A percentile compares a stretch with the other conserved stretches of the same genome.
phyloP scores from a whole-genome alignment of 1,140 invertebrate species.

The Delia radicum region DNA sequence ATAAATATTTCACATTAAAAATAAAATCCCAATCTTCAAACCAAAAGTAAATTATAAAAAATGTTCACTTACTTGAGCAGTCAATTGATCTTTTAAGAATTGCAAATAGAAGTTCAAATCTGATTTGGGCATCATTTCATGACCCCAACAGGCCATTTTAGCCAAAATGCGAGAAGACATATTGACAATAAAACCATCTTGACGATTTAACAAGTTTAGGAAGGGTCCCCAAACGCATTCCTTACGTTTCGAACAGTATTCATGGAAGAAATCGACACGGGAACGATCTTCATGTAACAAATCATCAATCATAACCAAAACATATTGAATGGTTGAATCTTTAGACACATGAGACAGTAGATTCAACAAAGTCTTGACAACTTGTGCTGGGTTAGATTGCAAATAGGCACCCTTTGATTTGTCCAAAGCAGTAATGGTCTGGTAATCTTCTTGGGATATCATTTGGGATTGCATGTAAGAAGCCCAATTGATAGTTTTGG shows the following conservation, averaged over 20 bases:
- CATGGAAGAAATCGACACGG: slow-evolving; percentile 95
- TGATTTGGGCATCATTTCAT: slow-evolving; percentile 89
- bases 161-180: slow-evolving; percentile 97
- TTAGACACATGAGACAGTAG: slow-evolving; percentile 95
- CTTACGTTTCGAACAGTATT: slow-evolving; percentile 79
- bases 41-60: slow-evolving; percentile 16
- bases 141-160: slow-evolving; percentile 96
- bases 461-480: slow-evolving; percentile 96
- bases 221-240: slow-evolving; percentile 96
- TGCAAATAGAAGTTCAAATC: slow-evolving; percentile 96
- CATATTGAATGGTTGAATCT: slow-evolving; percentile 97
- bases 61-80: slow-evolving; percentile 67
- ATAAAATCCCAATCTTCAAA: neutral
- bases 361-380: slow-evolving; percentile 94
- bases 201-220: slow-evolving; percentile 90
- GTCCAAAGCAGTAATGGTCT: slow-evolving; percentile 88
- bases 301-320: slow-evolving; percentile 98
- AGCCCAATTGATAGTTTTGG: slow-evolving; percentile 89
- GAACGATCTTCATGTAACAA: slow-evolving; percentile 93
- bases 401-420: slow-evolving; percentile 70
- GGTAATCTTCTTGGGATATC: slow-evolving; percentile 93
- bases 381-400: slow-evolving; percentile 73
- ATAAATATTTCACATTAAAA: no score
- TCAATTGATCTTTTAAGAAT: slow-evolving; percentile 97
- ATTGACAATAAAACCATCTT: slow-evolving; percentile 96